Evolutionary conservation across 2,113 vertebrate genomes (phyloP).

Genomic region (Aegithalos caudatus): DNA sequence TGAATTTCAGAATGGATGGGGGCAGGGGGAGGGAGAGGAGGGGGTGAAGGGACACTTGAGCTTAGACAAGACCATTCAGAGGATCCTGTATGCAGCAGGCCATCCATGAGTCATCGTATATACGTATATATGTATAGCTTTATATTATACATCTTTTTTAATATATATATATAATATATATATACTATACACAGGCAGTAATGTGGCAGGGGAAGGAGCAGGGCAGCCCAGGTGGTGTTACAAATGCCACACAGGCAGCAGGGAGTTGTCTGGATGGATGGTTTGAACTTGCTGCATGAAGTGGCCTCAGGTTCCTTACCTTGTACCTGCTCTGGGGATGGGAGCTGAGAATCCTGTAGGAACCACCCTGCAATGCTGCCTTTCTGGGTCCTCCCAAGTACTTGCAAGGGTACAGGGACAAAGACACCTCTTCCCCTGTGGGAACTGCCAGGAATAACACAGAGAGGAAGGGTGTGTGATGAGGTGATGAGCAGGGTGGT

Average conservation of each 20-base stretch:
- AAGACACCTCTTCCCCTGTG: neutral
- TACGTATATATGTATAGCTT: constrained; percentile 72
- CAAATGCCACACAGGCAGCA: constrained; percentile 28
- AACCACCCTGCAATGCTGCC: neutral
- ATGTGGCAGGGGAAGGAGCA: constrained; percentile 26
- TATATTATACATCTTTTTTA: constrained; percentile 79
- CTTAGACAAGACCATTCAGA: constrained; percentile 52
- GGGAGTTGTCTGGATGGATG: neutral
- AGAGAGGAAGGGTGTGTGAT: neutral
- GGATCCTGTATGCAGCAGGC: constrained; percentile 56
- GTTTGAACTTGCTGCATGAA: neutral
- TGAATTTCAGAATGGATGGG: neutral
- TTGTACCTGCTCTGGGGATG: neutral
- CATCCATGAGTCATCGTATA: constrained; percentile 62
- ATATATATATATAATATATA: constrained; percentile 72
- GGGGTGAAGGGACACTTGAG: constrained; percentile 19
- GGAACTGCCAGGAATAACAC: neutral
- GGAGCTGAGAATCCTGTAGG: neutral
- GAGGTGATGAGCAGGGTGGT: neutral
- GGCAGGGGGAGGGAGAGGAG: neutral
- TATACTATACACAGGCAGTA: constrained; percentile 82
- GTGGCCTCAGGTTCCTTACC: constrained; percentile 4
- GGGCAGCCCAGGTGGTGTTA: neutral
- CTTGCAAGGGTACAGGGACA: neutral
- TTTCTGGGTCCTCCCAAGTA: neutral